These are phyloP conservation scores for Tor tambroides DNA, from an alignment of 2,113 vertebrate genomes.

Conservation along the genomic window DNA sequence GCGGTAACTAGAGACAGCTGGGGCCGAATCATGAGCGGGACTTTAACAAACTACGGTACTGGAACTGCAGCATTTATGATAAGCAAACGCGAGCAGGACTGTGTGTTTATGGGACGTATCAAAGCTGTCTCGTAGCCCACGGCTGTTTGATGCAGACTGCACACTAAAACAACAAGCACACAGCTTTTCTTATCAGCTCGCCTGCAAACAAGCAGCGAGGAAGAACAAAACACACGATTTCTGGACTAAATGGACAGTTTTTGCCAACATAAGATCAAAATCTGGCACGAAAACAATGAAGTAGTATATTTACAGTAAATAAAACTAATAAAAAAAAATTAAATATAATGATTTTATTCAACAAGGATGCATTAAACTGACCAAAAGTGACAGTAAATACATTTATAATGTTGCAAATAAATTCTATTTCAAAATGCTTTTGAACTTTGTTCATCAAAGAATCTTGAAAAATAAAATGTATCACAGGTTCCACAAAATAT, in stretches of 20 bases:
- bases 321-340: background rate
- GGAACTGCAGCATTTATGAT: background rate
- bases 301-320: background rate
- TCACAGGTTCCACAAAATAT: too few relatives aligned
- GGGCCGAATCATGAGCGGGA: background rate
- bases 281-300: background rate
- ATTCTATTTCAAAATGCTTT: background rate
- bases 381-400: background rate
- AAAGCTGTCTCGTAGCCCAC: background rate
- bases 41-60: background rate
- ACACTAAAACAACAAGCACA: background rate
- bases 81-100: background rate
- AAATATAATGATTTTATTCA: background rate
- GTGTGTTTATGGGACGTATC: background rate
- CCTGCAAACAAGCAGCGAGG: background rate
- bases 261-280: background rate
- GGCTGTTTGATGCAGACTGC: background rate
- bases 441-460: background rate
- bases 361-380: background rate
- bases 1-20: conserved; percentile 32
- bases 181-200: background rate
- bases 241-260: background rate
- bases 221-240: background rate
- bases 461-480: too few relatives aligned
- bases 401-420: background rate